Evolutionary conservation across 92 coral and sea anemone genomes (phyloP).

Genomic region (Diadumene lineata): DNA sequence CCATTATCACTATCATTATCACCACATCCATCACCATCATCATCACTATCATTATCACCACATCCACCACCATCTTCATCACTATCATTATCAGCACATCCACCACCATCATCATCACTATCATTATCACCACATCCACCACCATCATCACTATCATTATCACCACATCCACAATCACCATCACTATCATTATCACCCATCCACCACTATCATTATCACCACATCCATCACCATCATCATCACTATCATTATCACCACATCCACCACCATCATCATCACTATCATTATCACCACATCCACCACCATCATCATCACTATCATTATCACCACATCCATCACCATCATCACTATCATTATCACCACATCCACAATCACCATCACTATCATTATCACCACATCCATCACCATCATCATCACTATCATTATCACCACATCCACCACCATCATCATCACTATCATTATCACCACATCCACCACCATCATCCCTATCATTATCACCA

Average conservation of each 20-base stretch:
- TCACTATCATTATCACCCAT: not conserved
- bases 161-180: not conserved
- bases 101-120: not conserved
- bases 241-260: not conserved
- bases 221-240: not conserved
- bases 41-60: not conserved
- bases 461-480: not conserved
- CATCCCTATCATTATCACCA: not conserved
- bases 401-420: not conserved
- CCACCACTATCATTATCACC: not conserved
- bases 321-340: not conserved
- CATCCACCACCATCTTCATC: not conserved
- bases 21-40: not conserved
- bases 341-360: not conserved
- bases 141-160: not conserved
- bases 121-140: not conserved
- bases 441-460: not conserved
- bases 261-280: not conserved
- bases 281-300: not conserved
- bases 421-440: not conserved
- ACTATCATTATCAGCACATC: not conserved
- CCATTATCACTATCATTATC: not conserved
- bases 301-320: not conserved
- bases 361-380: not conserved
- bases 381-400: not conserved